These are phyloP conservation scores for Barbus barbus DNA, from an alignment of 2,113 vertebrate genomes.

Conservation along the genomic window DNA sequence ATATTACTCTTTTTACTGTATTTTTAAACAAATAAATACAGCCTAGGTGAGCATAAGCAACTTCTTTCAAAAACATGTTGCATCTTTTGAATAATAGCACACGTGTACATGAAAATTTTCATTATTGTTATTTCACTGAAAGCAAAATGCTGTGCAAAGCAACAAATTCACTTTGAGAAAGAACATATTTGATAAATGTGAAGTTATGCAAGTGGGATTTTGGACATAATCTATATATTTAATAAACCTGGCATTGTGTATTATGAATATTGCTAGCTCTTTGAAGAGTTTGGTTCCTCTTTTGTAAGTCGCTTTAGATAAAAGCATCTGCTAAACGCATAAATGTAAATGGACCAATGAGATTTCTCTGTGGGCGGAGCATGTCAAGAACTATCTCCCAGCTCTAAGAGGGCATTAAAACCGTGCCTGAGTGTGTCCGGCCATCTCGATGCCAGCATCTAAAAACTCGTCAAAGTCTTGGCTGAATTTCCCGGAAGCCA, in stretches of 20 bases:
- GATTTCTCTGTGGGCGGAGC: not conserved
- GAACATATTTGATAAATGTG: not conserved
- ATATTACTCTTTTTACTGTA: not conserved
- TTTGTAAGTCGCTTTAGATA: too few species aligned
- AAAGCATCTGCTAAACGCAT: too few species aligned
- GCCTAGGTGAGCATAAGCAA: not conserved
- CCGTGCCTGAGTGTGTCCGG: conserved; percentile 94
- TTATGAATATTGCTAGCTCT: too few species aligned
- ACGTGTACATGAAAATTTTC: too few species aligned
- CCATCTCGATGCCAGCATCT: conserved; percentile 98
- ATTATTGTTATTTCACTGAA: not conserved
- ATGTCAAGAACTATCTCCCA: not conserved
- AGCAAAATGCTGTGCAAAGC: not conserved
- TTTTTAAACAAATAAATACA: not conserved
- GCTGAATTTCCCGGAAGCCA: conserved; percentile 96
- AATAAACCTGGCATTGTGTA: too few species aligned
- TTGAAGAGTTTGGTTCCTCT: too few species aligned
- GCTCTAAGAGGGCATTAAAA: conserved; percentile 23
- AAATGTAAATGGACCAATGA: not conserved
- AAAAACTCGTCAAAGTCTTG: conserved; percentile 98
- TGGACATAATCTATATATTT: not conserved
- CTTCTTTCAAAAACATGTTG: too few species aligned
- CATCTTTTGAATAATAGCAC: too few species aligned
- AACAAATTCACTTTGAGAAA: not conserved
- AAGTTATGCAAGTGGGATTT: not conserved